Percentiles rank a stretch among this genome's conserved stretches.
Evolutionary conservation across 2,113 vertebrate species (phyloP).

Genomic region (Actenoides lindsayi): DNA sequence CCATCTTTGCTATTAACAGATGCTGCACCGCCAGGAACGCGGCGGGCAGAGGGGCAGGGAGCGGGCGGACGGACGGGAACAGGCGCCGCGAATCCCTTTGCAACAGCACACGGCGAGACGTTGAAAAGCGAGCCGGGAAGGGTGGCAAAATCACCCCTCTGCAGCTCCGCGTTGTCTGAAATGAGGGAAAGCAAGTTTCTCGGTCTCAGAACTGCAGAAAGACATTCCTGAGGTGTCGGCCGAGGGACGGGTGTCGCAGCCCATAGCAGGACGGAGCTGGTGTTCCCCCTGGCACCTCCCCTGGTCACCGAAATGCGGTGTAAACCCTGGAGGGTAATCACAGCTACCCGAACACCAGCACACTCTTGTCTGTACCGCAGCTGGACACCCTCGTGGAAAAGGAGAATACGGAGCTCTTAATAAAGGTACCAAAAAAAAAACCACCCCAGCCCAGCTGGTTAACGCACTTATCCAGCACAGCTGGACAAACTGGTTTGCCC

Average conservation of each 20-base stretch:
- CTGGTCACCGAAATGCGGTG: not conserved
- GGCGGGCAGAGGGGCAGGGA: not conserved
- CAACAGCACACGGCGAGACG: not conserved
- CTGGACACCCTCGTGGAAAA: not conserved
- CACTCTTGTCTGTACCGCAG: not conserved
- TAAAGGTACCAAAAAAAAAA: not conserved
- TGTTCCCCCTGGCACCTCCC: not conserved
- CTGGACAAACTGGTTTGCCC: conserved; percentile 31
- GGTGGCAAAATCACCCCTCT: not conserved
- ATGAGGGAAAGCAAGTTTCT: not conserved
- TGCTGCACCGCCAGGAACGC: not conserved
- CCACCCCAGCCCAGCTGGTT: not conserved
- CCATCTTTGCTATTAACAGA: conserved; percentile 41
- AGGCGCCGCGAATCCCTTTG: not conserved
- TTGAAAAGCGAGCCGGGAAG: not conserved
- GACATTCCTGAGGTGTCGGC: not conserved
- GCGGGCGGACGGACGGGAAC: not conserved
- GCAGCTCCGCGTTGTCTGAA: rapidly evolving
- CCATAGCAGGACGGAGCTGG: not conserved
- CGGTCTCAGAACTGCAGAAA: not conserved
- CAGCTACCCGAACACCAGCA: not conserved
- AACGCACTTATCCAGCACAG: not conserved
- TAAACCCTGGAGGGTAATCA: not conserved
- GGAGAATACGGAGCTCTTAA: not conserved
- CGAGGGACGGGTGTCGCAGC: not conserved